Base-by-base conservation (phyloP, 2,888 invertebrate genomes). In the Aspidapion aeneum region DNA sequence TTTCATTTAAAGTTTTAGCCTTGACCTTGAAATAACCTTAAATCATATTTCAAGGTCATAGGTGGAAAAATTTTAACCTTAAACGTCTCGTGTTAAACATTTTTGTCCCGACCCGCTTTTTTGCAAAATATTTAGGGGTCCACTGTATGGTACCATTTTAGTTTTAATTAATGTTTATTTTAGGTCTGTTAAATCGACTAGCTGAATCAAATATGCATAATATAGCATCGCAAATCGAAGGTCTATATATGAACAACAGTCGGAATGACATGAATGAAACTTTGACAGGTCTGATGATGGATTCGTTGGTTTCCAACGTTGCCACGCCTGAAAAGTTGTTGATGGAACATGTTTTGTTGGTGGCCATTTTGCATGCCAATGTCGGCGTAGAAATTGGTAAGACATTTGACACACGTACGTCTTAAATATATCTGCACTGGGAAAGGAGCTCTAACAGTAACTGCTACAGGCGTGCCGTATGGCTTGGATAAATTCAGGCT, bases 381-480 rank as follows among this genome's bases (percentile, higher is more conserved):
- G 86, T 98, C 50, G 97, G 94, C 16, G 88, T 87, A 1, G 97
- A 98, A 86, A 87, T 98, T 58, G 96, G 94, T 89, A 74, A 80
- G 83, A 75, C 57, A 21, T 12, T n/a, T n/a, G n/a, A n/a, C n/a
- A n/a, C n/a, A n/a, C n/a, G n/a, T n/a, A 9, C 12, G n/a, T 54
- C 48, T 51, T 16, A 54, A n/a, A n/a, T n/a, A n/a, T n/a, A n/a
- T n/a, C n/a, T n/a, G n/a, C n/a, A n/a, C n/a, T n/a, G n/a, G n/a
- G n/a, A n/a, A n/a, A n/a, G n/a, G n/a, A n/a, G n/a, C n/a, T n/a
- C n/a, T n/a, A n/a, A n/a, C n/a, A n/a, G 9, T 12, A n/a, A n/a
- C n/a, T n/a, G n/a, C n/a, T n/a, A n/a, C n/a, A n/a, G n/a, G n/a
- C n/a, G n/a, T n/a, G n/a, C n/a, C n/a, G n/a, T n/a, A n/a, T n/a